These are phyloP conservation scores for Sebastes diaconus DNA, from an alignment of 2,797 vertebrate species.

Conservation along the genomic window DNA sequence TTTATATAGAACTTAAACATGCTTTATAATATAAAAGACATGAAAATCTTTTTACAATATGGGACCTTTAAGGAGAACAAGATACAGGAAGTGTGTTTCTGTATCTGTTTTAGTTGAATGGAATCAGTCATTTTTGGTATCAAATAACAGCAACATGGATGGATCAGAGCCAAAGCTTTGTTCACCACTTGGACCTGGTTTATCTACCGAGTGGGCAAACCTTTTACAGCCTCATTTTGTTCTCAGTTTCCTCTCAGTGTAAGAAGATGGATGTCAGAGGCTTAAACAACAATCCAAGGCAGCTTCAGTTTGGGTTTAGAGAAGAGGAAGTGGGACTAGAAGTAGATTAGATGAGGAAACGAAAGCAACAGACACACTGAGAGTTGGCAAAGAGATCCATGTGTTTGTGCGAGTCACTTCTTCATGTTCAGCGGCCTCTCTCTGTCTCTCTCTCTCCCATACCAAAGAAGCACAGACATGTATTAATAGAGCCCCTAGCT, in stretches of 20 bases:
- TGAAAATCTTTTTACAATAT: too few relatives aligned
- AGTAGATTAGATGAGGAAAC: constrained; percentile 38
- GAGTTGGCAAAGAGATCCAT: not conserved
- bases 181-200: not conserved
- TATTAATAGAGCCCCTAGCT: constrained; percentile 77
- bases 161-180: not conserved
- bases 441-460: constrained; percentile 43
- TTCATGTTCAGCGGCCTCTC: not conserved
- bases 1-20: too few relatives aligned
- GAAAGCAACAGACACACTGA: constrained; percentile 40
- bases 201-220: not conserved
- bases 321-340: constrained; percentile 42
- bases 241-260: too few relatives aligned
- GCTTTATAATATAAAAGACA: too few relatives aligned
- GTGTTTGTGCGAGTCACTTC: constrained; percentile 11
- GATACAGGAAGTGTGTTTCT: not conserved
- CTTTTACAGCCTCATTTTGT: too few relatives aligned
- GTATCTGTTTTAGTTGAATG: not conserved
- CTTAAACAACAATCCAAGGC: constrained; percentile 3
- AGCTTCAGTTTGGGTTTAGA: not conserved
- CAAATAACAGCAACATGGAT: not conserved
- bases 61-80: too few relatives aligned
- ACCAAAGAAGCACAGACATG: constrained; percentile 60
- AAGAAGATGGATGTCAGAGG: not conserved
- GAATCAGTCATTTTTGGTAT: not conserved